Evolutionary conservation across 2,888 invertebrate genomes (phyloP), one percentile per base, ranked within the genome.

Genomic region (Pollenia amentaria): DNA sequence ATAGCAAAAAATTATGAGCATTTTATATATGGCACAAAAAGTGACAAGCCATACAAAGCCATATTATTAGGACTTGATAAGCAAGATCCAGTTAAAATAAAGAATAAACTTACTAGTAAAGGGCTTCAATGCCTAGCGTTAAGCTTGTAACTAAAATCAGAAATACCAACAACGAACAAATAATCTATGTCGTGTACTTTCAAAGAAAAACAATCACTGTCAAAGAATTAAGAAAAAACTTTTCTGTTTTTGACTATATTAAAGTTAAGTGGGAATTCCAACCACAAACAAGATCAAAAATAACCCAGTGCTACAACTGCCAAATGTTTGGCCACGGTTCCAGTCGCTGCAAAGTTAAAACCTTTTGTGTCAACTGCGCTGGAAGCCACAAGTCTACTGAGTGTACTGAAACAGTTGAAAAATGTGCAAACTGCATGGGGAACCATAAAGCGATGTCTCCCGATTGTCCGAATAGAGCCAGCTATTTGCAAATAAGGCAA

Each of bases 141-240:
- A 55, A 55, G 9, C 55, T 55, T 16, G 55, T 55, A 16, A 16
- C 55, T 55, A 55, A n/a, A n/a, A n/a, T n/a, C n/a, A n/a, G n/a
- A n/a, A n/a, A n/a, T n/a, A n/a, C n/a, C n/a, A n/a, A n/a, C 8
- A 55, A 16, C 18, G 8, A 55, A 16, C 55, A 9, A 55, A 18
- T 16, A n/a, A 18, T 55, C 55, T 55, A 55, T 55, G 18, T 55
- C 16, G 55, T 55, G n/a, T 55, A 55, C 9, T 55, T 55, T 55
- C 2, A 55, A 55, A 55, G 42, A 42, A 42, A 42, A n/a, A n/a
- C n/a, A n/a, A n/a, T n/a, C n/a, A n/a, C n/a, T n/a, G n/a, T n/a
- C n/a, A n/a, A n/a, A n/a, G 55, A 55, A 16, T 55, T 55, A 55
- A 55, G 55, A 55, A 55, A 55, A 55, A 16, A 55, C 55, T 55